Percentiles rank a stretch among this genome's conserved stretches.
These are phyloP conservation scores for Platysternon megacephalum DNA, from an alignment of 2,113 vertebrate genomes.

Conservation along the genomic window DNA sequence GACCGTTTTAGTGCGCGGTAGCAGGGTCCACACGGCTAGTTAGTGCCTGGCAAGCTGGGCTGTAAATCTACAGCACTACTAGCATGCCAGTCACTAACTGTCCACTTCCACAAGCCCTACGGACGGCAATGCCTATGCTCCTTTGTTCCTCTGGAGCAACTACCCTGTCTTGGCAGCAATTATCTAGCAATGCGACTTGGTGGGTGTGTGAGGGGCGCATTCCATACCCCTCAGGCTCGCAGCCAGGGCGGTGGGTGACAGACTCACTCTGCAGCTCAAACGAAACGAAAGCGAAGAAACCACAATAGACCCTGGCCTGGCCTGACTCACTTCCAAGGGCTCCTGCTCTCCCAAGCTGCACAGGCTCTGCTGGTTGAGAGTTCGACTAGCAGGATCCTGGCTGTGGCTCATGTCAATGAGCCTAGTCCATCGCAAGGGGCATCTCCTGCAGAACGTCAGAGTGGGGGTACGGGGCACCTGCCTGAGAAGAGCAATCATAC, in stretches of 20 bases:
- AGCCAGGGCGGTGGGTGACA: neutral
- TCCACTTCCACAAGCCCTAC: neutral
- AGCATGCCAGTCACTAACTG: neutral
- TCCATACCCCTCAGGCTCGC: neutral
- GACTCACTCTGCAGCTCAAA: neutral
- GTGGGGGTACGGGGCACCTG: neutral
- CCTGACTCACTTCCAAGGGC: neutral
- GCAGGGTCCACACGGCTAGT: neutral
- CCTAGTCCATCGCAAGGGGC: neutral
- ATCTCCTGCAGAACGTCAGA: neutral
- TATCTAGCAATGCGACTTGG: neutral
- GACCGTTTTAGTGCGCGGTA: neutral
- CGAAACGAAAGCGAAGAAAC: neutral
- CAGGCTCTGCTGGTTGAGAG: neutral
- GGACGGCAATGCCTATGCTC: neutral
- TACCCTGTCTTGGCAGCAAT: neutral
- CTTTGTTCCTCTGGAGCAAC: neutral
- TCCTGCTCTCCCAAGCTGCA: neutral
- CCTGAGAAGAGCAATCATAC: neutral
- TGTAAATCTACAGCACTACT: neutral
- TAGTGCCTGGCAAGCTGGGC: neutral
- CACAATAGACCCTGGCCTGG: neutral
- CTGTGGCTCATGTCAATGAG: neutral
- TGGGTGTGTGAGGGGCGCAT: neutral
- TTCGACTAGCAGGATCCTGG: neutral